These are phyloP conservation scores for Hypselothyrea guttata DNA, from an alignment of 2,888 invertebrate species.

Conservation along the genomic window DNA sequence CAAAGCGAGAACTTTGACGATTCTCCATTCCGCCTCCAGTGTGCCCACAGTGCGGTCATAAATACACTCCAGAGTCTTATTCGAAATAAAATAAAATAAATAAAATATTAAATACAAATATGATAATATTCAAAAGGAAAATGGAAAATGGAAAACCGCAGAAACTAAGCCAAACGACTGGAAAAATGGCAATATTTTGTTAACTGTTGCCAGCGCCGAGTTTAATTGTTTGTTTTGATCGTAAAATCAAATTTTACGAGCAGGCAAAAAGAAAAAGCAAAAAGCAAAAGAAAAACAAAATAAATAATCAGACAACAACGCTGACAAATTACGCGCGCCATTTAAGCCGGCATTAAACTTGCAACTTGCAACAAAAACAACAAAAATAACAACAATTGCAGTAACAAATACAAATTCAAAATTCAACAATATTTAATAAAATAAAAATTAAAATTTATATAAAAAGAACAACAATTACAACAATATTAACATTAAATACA, in stretches of 20 bases:
- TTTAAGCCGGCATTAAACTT: constrained; percentile 59
- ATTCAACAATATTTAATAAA: constrained; percentile 9
- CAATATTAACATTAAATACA: constrained; percentile 1
- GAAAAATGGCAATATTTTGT: constrained; percentile 57
- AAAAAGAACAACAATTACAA: constrained; percentile 2
- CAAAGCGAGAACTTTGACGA: constrained; percentile 44
- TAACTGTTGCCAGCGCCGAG: constrained; percentile 72
- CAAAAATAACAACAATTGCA: constrained; percentile 36
- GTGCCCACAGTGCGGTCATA: constrained; percentile 29
- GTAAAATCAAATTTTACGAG: constrained; percentile 80
- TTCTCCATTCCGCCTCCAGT: constrained; percentile 36
- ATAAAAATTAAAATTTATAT: no score
- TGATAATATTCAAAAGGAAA: constrained; percentile 6
- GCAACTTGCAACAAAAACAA: constrained; percentile 34
- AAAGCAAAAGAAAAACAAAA: constrained; percentile 27
- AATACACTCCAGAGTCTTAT: constrained; percentile 14
- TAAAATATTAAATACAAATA: constrained; percentile 12
- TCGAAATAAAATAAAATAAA: constrained; percentile 16
- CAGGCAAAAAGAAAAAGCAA: constrained; percentile 67
- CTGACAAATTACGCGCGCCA: constrained; percentile 50
- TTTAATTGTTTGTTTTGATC: constrained; percentile 82
- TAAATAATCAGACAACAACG: constrained; percentile 50
- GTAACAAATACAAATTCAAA: constrained; percentile 19
- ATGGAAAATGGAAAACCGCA: constrained; percentile 20
- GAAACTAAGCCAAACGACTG: not conserved